phyloP scores from a whole-genome alignment of 92 coral and sea anemone species.

The Hydrozoanthus gracilis region DNA sequence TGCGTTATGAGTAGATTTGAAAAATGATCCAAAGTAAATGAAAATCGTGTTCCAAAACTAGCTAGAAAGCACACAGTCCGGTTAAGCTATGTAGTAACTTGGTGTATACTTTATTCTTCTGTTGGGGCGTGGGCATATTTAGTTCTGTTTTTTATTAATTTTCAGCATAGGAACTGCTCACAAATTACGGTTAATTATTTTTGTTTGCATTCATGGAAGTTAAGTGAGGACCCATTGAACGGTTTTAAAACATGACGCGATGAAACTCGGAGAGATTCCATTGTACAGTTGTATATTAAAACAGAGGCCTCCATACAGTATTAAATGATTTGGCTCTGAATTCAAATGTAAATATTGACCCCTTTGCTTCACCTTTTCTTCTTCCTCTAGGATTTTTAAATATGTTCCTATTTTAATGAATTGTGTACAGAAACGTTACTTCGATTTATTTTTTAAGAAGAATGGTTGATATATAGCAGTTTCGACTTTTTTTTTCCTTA shows the following conservation, averaged over 20 bases:
- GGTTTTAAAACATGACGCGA: neutral
- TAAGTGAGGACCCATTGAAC: neutral
- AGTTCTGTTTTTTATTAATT: too few relatives aligned
- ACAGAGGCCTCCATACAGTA: neutral
- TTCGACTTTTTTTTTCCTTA: neutral
- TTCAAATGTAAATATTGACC: slow-evolving; percentile 27
- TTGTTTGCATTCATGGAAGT: neutral
- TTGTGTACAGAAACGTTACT: slow-evolving; percentile 34
- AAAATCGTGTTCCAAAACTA: neutral
- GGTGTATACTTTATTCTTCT: neutral
- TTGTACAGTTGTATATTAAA: neutral
- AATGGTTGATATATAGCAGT: neutral
- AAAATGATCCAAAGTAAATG: neutral
- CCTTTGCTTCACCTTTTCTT: neutral
- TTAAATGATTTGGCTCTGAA: neutral
- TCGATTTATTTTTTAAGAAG: slow-evolving; percentile 43
- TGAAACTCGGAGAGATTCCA: neutral
- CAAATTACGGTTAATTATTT: neutral
- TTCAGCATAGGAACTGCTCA: too few relatives aligned
- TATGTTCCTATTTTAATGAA: slow-evolving; percentile 40
- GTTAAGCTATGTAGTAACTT: neutral
- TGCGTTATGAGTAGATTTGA: neutral
- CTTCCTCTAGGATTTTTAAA: neutral
- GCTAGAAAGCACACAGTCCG: neutral
- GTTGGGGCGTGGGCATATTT: neutral